Evolutionary conservation across 2,888 invertebrate species (phyloP).

Genomic region (Stenchaetothrips biformis): DNA sequence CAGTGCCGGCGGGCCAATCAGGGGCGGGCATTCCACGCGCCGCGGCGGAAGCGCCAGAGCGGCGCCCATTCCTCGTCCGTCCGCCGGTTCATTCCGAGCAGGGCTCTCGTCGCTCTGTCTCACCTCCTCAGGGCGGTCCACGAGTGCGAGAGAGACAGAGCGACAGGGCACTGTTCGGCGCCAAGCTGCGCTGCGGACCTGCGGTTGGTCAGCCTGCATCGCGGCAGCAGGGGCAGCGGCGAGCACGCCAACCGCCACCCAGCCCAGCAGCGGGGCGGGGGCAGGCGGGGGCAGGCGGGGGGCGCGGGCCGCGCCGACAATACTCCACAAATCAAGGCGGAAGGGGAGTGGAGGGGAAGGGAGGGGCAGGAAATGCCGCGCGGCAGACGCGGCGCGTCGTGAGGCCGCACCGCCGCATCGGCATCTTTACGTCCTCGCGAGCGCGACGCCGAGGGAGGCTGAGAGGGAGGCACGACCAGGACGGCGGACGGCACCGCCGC

Average conservation of each 20-base stretch:
- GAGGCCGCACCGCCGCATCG: too few species aligned
- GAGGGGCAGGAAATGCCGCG: neutral
- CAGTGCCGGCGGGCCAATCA: neutral
- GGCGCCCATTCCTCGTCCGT: neutral
- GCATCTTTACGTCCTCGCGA: too few species aligned
- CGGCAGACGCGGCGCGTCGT: neutral
- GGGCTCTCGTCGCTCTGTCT: constrained; percentile 29
- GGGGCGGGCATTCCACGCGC: neutral
- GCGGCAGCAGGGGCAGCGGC: too few species aligned
- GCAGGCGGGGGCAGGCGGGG: too few species aligned
- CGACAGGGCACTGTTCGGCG: constrained; percentile 27
- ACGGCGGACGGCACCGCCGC: too few species aligned
- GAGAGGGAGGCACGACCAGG: neutral
- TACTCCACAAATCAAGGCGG: constrained; percentile 19
- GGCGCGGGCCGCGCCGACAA: neutral
- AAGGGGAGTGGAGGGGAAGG: constrained; percentile 34
- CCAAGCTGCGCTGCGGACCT: neutral
- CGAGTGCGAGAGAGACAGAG: neutral
- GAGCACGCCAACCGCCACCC: too few species aligned
- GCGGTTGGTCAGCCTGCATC: too few species aligned
- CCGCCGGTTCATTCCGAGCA: neutral
- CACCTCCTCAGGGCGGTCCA: too few species aligned
- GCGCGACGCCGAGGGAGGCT: neutral
- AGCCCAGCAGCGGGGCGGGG: too few species aligned
- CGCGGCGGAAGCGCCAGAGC: neutral